A percentile compares a stretch with the other conserved stretches of the same genome.
Evolutionary conservation across 2,888 invertebrate species (phyloP).

Genomic region (Andrena camellia): DNA sequence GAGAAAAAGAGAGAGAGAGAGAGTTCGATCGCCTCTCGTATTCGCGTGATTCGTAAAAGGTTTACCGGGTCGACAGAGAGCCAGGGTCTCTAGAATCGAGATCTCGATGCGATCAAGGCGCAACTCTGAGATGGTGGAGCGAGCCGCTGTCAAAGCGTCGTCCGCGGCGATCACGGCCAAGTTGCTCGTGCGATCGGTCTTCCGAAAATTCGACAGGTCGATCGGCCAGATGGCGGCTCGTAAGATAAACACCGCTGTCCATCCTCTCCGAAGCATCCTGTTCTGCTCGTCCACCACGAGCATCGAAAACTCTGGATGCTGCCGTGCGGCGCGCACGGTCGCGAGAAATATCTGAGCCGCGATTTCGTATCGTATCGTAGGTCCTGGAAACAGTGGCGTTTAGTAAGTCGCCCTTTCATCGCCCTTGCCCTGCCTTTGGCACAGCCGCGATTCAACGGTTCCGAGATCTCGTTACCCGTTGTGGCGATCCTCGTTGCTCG

Average conservation of each 20-base stretch:
- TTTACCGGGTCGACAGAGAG: slow-evolving; percentile 86
- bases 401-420: neutral
- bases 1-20: neutral
- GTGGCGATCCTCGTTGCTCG: slow-evolving; percentile 15
- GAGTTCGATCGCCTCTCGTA: too few species aligned
- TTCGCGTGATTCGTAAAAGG: too few species aligned
- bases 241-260: slow-evolving; percentile 88
- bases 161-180: slow-evolving; percentile 18
- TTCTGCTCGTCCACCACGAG: slow-evolving; percentile 86
- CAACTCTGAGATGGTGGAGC: slow-evolving; percentile 84
- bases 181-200: neutral
- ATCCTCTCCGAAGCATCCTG: slow-evolving; percentile 86
- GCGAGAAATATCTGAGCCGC: slow-evolving; percentile 88
- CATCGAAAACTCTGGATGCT: slow-evolving; percentile 86
- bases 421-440: neutral
- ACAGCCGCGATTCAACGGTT: too few species aligned
- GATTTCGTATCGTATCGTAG: slow-evolving; percentile 86
- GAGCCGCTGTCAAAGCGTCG: slow-evolving; percentile 74
- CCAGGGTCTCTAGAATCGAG: slow-evolving; percentile 86
- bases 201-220: slow-evolving; percentile 81
- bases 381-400: slow-evolving; percentile 27
- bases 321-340: slow-evolving; percentile 87
- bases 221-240: slow-evolving; percentile 87
- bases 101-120: slow-evolving; percentile 86
- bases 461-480: slow-evolving; percentile 38